Evolutionary conservation across 2,888 invertebrate genomes (phyloP).

Genomic region (Agrotis exclamationis): DNA sequence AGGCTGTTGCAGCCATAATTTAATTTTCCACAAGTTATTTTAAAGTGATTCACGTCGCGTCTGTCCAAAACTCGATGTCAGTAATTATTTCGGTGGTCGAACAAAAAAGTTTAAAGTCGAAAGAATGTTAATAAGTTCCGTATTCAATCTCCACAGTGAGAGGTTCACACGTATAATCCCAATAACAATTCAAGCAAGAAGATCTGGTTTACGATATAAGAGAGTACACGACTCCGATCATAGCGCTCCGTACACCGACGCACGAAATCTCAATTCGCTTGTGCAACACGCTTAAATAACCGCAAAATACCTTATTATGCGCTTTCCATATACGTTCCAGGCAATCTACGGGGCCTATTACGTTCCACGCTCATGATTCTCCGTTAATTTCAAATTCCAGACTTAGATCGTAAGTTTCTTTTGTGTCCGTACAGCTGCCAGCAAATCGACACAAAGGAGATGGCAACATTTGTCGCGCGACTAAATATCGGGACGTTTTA

Average conservation of each 20-base stretch:
- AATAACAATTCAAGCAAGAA: conserved; percentile 84
- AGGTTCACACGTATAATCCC: conserved; percentile 85
- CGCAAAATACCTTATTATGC: conserved; percentile 90
- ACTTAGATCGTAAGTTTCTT: conserved; percentile 83
- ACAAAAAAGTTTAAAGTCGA: conserved; percentile 65
- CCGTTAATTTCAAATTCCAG: conserved; percentile 87
- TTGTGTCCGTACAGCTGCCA: conserved; percentile 86
- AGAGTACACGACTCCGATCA: conserved; percentile 81
- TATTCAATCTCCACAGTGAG: conserved; percentile 75
- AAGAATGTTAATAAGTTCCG: conserved; percentile 83
- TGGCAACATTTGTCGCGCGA: conserved; percentile 87
- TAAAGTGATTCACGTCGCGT: conserved; percentile 27
- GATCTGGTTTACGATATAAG: conserved; percentile 84
- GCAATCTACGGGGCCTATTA: conserved; percentile 87
- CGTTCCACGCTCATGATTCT: conserved; percentile 84
- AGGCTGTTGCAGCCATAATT: neutral
- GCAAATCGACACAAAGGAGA: conserved; percentile 84
- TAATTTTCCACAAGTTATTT: neutral
- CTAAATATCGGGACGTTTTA: conserved; percentile 83
- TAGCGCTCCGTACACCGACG: conserved; percentile 81
- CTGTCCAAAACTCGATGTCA: conserved; percentile 16
- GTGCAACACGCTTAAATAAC: conserved; percentile 89
- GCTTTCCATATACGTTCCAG: conserved; percentile 89
- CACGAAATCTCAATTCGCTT: conserved; percentile 90
- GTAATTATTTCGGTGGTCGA: conserved; percentile 36